Percentiles rank a stretch among this genome's conserved stretches.
Conservation (phyloP, 64 coral and sea anemone species). For the Actinia tenebrosa region DNA sequence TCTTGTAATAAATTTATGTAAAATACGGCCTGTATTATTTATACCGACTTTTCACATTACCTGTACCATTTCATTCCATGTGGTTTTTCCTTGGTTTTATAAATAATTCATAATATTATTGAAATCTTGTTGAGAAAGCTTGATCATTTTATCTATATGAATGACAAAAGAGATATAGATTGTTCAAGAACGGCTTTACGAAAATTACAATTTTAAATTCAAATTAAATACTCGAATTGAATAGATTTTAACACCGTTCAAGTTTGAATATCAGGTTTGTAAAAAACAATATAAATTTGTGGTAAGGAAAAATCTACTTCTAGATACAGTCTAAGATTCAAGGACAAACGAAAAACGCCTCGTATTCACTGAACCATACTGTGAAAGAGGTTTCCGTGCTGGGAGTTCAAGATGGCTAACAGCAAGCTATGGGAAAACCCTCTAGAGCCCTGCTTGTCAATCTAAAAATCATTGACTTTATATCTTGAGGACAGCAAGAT, state of each 20-base stretch:
- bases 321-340: not conserved
- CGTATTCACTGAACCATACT: not conserved
- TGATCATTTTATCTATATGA: not conserved
- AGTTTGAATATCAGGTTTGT: not conserved
- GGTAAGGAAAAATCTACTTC: not conserved
- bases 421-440: not conserved
- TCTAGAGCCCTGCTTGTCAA: not conserved
- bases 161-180: not conserved
- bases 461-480: not conserved
- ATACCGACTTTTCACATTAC: not conserved
- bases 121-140: not conserved
- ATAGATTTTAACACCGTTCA: too few species aligned
- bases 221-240: too few species aligned
- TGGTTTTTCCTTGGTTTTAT: not conserved
- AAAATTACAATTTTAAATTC: not conserved
- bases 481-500: not conserved
- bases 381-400: not conserved
- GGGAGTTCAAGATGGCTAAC: not conserved
- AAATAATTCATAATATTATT: not conserved
- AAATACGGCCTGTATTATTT: not conserved
- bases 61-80: not conserved
- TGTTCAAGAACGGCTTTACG: not conserved
- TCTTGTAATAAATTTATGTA: not conserved
- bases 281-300: not conserved
- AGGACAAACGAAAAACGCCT: not conserved